Conservation (phyloP, 1,140 invertebrate genomes). For the Chlorops oryzae region DNA sequence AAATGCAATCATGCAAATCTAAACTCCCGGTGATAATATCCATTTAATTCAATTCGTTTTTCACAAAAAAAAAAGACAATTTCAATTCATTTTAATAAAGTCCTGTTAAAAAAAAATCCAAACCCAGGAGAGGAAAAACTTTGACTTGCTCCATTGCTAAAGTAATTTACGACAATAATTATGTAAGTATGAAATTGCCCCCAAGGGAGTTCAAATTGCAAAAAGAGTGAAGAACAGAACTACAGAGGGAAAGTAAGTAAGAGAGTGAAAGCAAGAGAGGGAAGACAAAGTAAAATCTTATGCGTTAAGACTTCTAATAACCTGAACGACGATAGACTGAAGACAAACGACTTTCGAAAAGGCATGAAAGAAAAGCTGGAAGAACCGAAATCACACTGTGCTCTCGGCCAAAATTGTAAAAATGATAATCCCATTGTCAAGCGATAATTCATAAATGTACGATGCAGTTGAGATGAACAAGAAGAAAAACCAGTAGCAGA, state of each 20-base stretch:
- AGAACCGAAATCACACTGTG: no score
- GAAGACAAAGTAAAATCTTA: no score
- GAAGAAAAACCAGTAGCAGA: no score
- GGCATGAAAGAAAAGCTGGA: no score
- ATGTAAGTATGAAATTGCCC: slow-evolving; percentile 9
- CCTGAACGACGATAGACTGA: not conserved
- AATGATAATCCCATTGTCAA: slow-evolving; percentile 13
- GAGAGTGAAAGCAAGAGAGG: no score
- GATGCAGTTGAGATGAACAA: no score
- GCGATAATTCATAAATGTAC: slow-evolving; percentile 16
- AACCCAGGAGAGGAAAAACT: slow-evolving; percentile 5
- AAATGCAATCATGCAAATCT: slow-evolving; percentile 17
- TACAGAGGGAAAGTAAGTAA: no score
- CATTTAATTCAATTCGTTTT: slow-evolving; percentile 12
- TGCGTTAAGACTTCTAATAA: no score
- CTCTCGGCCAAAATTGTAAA: slow-evolving; percentile 9
- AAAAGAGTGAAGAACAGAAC: no score
- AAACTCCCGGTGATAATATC: slow-evolving; percentile 12
- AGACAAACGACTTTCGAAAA: not conserved
- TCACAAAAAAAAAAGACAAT: no score
- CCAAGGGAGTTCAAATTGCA: not conserved
- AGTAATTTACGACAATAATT: slow-evolving; percentile 10
- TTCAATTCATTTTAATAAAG: not conserved
- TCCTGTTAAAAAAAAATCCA: not conserved
- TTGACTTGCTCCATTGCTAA: no score